These are phyloP conservation scores for Bubo blakistoni DNA, from an alignment of 2,113 vertebrate genomes.

Conservation along the genomic window DNA sequence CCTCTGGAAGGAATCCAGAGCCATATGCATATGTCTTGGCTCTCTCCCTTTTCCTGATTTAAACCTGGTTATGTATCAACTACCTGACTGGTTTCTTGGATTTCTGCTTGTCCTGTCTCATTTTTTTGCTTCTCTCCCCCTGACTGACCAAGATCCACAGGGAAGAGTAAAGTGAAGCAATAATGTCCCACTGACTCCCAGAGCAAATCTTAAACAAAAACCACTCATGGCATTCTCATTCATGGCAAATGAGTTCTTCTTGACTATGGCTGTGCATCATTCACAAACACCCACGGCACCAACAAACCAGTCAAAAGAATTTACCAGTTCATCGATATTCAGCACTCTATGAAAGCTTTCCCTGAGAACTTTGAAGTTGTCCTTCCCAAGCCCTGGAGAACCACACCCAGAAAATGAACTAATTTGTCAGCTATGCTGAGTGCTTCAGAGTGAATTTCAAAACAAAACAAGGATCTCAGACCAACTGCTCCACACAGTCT, in stretches of 20 bases:
- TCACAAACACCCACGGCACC: background rate
- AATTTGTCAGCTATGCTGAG: background rate
- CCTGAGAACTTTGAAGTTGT: background rate
- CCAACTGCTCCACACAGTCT: background rate
- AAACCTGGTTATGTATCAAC: background rate
- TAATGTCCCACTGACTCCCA: background rate
- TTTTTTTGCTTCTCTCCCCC: background rate
- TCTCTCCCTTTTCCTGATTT: background rate
- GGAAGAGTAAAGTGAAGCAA: background rate
- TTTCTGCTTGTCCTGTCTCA: background rate
- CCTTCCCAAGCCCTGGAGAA: background rate
- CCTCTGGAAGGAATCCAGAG: slow-evolving; percentile 50
- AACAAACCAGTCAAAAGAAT: slow-evolving; percentile 3
- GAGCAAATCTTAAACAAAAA: background rate
- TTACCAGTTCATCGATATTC: background rate
- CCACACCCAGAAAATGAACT: slow-evolving; percentile 9
- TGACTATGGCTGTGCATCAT: background rate
- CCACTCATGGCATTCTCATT: background rate
- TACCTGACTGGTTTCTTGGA: background rate
- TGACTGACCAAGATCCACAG: background rate
- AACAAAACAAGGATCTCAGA: background rate
- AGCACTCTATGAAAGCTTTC: background rate
- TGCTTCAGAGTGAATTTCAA: background rate
- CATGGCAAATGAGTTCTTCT: background rate
- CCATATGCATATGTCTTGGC: background rate